Conservation (phyloP, 2,797 vertebrate genomes). For the Sternarchorhynchus goeldii region DNA sequence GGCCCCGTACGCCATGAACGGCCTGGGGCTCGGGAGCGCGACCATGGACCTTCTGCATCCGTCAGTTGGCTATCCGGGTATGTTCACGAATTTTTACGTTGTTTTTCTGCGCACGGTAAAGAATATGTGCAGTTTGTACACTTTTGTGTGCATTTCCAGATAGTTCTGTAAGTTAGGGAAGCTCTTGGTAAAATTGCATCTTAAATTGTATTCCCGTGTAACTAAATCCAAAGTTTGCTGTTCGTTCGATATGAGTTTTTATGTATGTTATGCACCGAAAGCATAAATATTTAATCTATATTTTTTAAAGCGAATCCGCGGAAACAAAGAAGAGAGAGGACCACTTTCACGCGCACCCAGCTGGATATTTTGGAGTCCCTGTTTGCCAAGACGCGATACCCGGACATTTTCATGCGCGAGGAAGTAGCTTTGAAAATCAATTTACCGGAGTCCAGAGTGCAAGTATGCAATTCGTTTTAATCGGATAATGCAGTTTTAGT, state of each 20-base stretch:
- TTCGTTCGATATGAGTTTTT: too few relatives aligned
- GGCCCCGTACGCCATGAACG: slow-evolving; percentile 92
- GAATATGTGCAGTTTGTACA: too few relatives aligned
- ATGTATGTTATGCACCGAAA: too few relatives aligned
- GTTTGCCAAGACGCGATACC: slow-evolving; percentile 89
- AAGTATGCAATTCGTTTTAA: slow-evolving; percentile 73
- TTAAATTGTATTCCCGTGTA: too few relatives aligned
- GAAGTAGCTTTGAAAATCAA: slow-evolving; percentile 95
- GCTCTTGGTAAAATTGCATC: too few relatives aligned
- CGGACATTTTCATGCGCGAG: slow-evolving; percentile 92
- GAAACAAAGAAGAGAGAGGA: slow-evolving; percentile 93
- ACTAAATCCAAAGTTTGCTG: too few relatives aligned
- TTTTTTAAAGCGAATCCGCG: slow-evolving; percentile 80
- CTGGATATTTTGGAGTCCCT: slow-evolving; percentile 89
- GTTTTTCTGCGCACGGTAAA: background rate
- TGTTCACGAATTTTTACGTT: slow-evolving; percentile 34
- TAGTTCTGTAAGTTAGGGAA: too few relatives aligned
- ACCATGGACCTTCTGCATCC: slow-evolving; percentile 93
- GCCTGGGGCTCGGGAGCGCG: slow-evolving; percentile 87
- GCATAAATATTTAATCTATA: background rate
- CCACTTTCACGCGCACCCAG: slow-evolving; percentile 90
- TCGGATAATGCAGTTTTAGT: slow-evolving; percentile 40
- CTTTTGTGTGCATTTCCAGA: too few relatives aligned
- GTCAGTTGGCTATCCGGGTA: slow-evolving; percentile 90
- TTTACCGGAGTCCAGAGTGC: slow-evolving; percentile 92